Conservation (phyloP, 2,888 invertebrate species). For the Eumacrocentrus americanus region DNA sequence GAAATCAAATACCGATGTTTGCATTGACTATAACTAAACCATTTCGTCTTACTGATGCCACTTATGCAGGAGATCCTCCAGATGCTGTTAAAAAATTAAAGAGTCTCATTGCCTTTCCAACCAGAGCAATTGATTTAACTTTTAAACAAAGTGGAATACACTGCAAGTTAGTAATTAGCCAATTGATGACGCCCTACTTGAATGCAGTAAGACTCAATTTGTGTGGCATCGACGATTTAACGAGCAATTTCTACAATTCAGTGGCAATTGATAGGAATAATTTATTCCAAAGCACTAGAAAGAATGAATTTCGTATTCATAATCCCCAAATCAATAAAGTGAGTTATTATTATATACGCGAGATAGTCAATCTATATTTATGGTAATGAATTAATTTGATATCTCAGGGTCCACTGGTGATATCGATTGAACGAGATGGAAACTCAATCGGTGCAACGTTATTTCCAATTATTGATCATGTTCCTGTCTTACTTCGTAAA, state of each 20-base stretch:
- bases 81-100: conserved; percentile 36
- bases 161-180: conserved; percentile 39
- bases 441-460: conserved; percentile 40
- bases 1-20: conserved; percentile 55
- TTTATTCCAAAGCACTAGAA: conserved; percentile 40
- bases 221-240: conserved; percentile 36
- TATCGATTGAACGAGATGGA: conserved; percentile 44
- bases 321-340: conserved; percentile 47
- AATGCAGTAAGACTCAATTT: conserved; percentile 44
- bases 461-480: conserved; percentile 42
- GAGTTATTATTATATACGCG: background rate
- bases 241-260: conserved; percentile 46
- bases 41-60: conserved; percentile 48
- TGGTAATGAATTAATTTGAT: background rate
- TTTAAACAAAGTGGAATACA: conserved; percentile 42
- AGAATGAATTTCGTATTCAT: conserved; percentile 46
- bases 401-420: conserved; percentile 46
- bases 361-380: background rate
- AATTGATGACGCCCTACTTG: conserved; percentile 44
- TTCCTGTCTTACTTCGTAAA: conserved; percentile 42
- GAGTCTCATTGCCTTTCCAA: conserved; percentile 39
- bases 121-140: conserved; percentile 35
- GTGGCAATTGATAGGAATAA: conserved; percentile 42
- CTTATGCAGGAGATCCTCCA: conserved; percentile 36
- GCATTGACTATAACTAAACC: conserved; percentile 49